phyloP scores from a whole-genome alignment of 2,888 invertebrate species.

The Leptarthrus brevirostris region DNA sequence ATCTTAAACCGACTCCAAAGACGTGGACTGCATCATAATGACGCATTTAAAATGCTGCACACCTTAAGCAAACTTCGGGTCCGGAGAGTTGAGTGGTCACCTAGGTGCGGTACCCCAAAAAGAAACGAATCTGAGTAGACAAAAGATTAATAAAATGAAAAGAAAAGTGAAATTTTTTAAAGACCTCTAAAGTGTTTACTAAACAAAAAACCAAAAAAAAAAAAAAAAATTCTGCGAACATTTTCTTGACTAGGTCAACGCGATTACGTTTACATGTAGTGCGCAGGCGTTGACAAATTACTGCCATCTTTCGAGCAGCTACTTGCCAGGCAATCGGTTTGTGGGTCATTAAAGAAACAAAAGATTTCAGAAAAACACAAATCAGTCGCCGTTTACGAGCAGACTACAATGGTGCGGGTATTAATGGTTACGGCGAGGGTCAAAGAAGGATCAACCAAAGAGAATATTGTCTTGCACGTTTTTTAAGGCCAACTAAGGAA shows the following conservation, averaged over 20 bases:
- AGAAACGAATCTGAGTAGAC: not conserved
- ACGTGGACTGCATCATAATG: constrained; percentile 24
- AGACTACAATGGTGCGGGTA: not conserved
- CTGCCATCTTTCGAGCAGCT: constrained; percentile 28
- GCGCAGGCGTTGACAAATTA: constrained; percentile 44
- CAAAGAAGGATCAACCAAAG: not conserved
- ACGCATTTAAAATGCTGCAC: constrained; percentile 13
- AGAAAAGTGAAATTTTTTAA: constrained; percentile 40
- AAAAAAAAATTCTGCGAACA: not conserved
- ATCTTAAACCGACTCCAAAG: constrained; percentile 27
- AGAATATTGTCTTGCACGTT: not conserved
- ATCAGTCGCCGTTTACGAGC: not conserved
- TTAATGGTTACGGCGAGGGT: not conserved
- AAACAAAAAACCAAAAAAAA: not conserved
- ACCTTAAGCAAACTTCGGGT: not conserved
- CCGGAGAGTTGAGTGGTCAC: not conserved
- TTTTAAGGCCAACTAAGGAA: not conserved
- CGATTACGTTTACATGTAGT: not conserved
- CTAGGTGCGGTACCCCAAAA: constrained; percentile 18
- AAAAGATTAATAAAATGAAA: not conserved
- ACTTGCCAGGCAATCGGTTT: constrained; percentile 25
- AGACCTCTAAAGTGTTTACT: not conserved
- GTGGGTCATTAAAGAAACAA: constrained; percentile 41
- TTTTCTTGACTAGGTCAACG: constrained; percentile 11
- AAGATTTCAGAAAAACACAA: constrained; percentile 18